Percentiles rank a stretch among this genome's conserved stretches.
Conservation (phyloP, 1,140 invertebrate species). For the Drosophila ambigua region DNA sequence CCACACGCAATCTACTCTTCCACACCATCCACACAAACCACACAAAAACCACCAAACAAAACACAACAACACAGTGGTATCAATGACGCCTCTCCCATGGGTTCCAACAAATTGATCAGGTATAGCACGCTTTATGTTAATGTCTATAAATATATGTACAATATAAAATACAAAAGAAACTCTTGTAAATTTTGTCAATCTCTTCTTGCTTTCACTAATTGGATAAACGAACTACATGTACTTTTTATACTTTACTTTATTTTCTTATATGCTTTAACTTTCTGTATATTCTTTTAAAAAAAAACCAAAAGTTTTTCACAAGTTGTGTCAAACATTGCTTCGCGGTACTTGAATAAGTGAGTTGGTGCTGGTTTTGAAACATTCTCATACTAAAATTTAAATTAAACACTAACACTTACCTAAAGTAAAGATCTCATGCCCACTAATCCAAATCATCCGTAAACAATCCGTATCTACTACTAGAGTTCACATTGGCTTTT, state of each 20-base stretch:
- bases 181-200: conserved; percentile 48
- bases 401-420: conserved; percentile 58
- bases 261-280: conserved; percentile 59
- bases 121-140: conserved; percentile 78
- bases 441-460: conserved; percentile 65
- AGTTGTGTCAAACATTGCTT: conserved; percentile 83
- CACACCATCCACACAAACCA: conserved; percentile 44
- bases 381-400: conserved; percentile 50
- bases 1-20: conserved; percentile 61
- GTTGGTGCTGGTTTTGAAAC: conserved; percentile 81
- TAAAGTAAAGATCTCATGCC: conserved; percentile 42
- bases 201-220: conserved; percentile 71
- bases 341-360: conserved; percentile 84
- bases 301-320: conserved; percentile 73
- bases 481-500: conserved; percentile 47
- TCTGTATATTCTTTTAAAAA: conserved; percentile 62
- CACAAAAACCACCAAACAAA: conserved; percentile 47
- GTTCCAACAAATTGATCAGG: conserved; percentile 84
- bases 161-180: conserved; percentile 28
- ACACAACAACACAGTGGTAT: conserved; percentile 76
- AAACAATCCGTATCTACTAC: conserved; percentile 16
- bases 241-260: conserved; percentile 23
- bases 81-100: conserved; percentile 79
- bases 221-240: conserved; percentile 36
- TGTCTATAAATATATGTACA: conserved; percentile 40